phyloP scores from a whole-genome alignment of 2,797 vertebrate species.

The Ciconia nigra region DNA sequence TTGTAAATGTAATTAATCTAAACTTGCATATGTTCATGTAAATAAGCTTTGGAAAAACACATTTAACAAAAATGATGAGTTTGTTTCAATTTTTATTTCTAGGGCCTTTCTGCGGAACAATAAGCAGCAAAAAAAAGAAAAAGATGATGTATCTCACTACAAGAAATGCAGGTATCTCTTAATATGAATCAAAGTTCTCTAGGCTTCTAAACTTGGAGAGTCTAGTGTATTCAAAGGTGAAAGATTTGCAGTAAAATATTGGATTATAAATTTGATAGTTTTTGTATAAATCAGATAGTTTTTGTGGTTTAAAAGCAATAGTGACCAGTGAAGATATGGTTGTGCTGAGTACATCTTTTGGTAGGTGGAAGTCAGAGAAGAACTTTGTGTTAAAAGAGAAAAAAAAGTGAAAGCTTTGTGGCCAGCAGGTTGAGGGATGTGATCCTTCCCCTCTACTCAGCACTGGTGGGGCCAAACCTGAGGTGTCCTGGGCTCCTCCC shows the following conservation, averaged over 20 bases:
- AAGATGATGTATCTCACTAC: conserved; percentile 98
- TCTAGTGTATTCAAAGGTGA: background rate
- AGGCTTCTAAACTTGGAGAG: background rate
- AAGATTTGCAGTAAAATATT: background rate
- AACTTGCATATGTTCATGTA: background rate
- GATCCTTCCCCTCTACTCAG: background rate
- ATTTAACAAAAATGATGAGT: background rate
- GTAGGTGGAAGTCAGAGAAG: background rate
- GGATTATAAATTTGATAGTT: background rate
- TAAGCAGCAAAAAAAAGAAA: conserved; percentile 93
- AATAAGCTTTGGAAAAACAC: background rate
- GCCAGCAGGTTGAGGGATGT: background rate
- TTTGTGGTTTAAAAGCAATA: background rate
- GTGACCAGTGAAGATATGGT: background rate
- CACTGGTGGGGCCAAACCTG: background rate
- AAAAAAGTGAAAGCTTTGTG: background rate
- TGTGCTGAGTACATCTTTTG: background rate
- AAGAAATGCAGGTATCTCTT: conserved; percentile 91
- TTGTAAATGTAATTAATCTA: background rate
- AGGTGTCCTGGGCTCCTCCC: background rate
- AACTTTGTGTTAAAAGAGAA: background rate
- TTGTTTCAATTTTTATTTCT: conserved; percentile 34
- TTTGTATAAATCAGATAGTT: too few relatives aligned
- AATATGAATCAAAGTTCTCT: background rate
- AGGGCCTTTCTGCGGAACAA: conserved; percentile 94